Evolutionary conservation across 64 coral and sea anemone species (phyloP).

Genomic region (Stichodactyla helianthus): DNA sequence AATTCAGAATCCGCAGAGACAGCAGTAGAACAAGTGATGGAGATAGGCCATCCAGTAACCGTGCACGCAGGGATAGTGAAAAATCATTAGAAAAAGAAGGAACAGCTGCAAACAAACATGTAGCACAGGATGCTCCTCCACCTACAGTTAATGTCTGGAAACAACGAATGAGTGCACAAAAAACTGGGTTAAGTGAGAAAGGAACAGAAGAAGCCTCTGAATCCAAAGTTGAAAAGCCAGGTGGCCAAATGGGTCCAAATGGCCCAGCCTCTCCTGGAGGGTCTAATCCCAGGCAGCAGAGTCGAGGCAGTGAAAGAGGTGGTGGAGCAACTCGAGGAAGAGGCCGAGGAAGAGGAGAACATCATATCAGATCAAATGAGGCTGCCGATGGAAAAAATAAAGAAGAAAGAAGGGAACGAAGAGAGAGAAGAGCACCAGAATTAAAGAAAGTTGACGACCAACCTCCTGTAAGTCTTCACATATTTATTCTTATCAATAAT

Average conservation of each 20-base stretch:
- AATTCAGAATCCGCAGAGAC: conserved; percentile 62
- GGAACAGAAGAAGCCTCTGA: neutral
- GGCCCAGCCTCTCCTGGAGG: conserved; percentile 54
- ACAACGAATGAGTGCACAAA: conserved; percentile 72
- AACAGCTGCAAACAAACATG: conserved; percentile 24
- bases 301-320: conserved; percentile 34
- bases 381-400: conserved; percentile 34
- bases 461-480: conserved; percentile 18
- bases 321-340: conserved; percentile 53
- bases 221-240: neutral
- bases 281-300: conserved; percentile 31
- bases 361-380: conserved; percentile 8
- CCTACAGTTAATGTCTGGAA: conserved; percentile 79
- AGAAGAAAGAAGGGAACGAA: conserved; percentile 48
- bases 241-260: conserved; percentile 18
- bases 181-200: neutral
- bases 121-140: conserved; percentile 42
- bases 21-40: conserved; percentile 76
- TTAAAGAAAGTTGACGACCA: conserved; percentile 39
- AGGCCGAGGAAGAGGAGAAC: conserved; percentile 60
- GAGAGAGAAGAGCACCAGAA: conserved; percentile 66
- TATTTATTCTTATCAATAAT: neutral
- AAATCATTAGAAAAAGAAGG: conserved; percentile 45
- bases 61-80: conserved; percentile 24
- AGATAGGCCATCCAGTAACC: conserved; percentile 33